These are phyloP conservation scores for Musca vetustissima DNA, from an alignment of 1,140 invertebrate genomes.

Conservation along the genomic window DNA sequence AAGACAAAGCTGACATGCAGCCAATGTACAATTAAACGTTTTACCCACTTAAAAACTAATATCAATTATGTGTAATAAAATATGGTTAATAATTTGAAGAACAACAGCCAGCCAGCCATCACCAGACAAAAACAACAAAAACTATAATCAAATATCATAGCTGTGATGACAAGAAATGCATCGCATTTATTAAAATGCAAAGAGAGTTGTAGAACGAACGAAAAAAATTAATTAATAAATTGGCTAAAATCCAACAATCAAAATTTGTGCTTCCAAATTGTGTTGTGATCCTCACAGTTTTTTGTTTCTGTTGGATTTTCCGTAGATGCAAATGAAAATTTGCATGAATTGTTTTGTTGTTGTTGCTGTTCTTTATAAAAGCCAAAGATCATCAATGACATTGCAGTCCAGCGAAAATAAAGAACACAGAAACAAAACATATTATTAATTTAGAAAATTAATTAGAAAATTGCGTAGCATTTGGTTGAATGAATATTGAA, in stretches of 20 bases:
- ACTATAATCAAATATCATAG: background rate
- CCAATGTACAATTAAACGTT: constrained; percentile 12
- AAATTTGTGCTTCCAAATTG: background rate
- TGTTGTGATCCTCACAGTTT: background rate
- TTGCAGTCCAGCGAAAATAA: too few relatives aligned
- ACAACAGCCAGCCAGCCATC: background rate
- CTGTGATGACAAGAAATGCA: too few relatives aligned
- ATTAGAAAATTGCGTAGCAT: too few relatives aligned
- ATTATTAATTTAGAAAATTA: too few relatives aligned
- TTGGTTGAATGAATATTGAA: too few relatives aligned
- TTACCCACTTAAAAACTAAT: constrained; percentile 21
- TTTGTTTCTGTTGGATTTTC: background rate
- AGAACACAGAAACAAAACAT: too few relatives aligned
- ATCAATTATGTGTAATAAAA: constrained; percentile 25
- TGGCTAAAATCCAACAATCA: constrained; percentile 14
- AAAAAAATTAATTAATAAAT: constrained; percentile 23
- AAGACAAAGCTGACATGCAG: background rate
- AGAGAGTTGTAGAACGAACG: background rate
- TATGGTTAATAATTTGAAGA: constrained; percentile 20
- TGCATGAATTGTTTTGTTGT: background rate
- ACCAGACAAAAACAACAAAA: background rate
- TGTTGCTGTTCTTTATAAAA: too few relatives aligned
- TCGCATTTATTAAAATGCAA: too few relatives aligned
- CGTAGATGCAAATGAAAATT: background rate
- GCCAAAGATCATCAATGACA: too few relatives aligned